These are phyloP conservation scores for Botia kubotai DNA, from an alignment of 2,797 vertebrate genomes.

Conservation along the genomic window DNA sequence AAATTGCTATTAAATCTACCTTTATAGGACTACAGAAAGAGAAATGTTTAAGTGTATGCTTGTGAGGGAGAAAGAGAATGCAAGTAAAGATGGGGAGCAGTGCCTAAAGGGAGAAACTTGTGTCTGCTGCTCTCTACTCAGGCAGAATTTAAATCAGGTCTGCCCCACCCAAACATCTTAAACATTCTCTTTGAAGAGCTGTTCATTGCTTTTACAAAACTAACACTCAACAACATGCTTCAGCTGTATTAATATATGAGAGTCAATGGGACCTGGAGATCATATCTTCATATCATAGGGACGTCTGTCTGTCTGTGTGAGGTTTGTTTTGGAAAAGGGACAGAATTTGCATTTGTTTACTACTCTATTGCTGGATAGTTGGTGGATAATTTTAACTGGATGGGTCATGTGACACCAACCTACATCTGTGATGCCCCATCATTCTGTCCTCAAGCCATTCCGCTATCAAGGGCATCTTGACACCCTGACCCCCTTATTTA, in stretches of 20 bases:
- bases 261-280: conserved; percentile 12
- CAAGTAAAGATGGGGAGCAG: conserved; percentile 33
- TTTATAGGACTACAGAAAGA: background rate
- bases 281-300: background rate
- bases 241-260: conserved; percentile 3
- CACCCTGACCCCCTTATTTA: background rate
- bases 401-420: background rate
- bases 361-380: conserved; percentile 16
- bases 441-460: background rate
- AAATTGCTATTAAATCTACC: background rate
- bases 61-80: conserved; percentile 1
- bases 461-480: background rate
- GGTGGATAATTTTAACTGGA: background rate
- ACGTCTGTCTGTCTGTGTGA: background rate
- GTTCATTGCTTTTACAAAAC: background rate
- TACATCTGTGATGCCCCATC: background rate
- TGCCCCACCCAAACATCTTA: conserved; percentile 60
- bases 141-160: conserved; percentile 66
- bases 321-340: conserved; percentile 1
- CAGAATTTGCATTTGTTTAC: background rate
- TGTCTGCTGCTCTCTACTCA: conserved; percentile 59
- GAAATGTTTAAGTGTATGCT: background rate
- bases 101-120: conserved; percentile 55
- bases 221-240: background rate
- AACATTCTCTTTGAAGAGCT: conserved; percentile 64